Percentiles rank a stretch among this genome's conserved stretches.
These are phyloP conservation scores for Drosophila serrata DNA, from an alignment of 1,140 invertebrate species.

Conservation along the genomic window DNA sequence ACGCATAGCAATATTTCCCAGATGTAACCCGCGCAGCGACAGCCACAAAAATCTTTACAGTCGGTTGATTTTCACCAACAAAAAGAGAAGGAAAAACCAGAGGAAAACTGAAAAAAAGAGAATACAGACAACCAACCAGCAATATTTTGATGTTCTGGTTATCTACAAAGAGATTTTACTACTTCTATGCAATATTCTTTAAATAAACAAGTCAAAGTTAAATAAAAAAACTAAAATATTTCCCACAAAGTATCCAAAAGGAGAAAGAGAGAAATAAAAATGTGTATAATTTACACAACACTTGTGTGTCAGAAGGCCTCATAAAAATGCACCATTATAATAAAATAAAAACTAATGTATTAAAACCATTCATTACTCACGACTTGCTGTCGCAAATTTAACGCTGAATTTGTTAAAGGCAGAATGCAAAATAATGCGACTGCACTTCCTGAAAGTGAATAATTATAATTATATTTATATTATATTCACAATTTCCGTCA, in stretches of 20 bases:
- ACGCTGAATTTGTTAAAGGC: constrained; percentile 50
- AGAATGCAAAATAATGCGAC: constrained; percentile 4
- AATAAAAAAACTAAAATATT: background rate
- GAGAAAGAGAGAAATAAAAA: background rate
- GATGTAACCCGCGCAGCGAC: constrained; percentile 40
- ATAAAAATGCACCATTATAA: constrained; percentile 28
- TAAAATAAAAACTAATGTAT: constrained; percentile 32
- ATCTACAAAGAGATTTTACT: background rate
- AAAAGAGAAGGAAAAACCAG: background rate
- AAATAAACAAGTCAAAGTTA: no score
- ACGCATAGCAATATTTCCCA: constrained; percentile 55
- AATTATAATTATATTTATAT: constrained; percentile 31
- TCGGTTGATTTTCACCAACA: constrained; percentile 35
- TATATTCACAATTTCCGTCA: constrained; percentile 42
- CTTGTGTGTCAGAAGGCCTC: constrained; percentile 39
- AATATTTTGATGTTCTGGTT: constrained; percentile 10
- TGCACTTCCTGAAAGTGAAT: constrained; percentile 48
- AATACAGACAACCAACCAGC: constrained; percentile 20
- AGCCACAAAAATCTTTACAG: constrained; percentile 54
- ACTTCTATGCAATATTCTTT: background rate
- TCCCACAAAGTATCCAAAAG: background rate
- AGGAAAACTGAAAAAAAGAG: background rate
- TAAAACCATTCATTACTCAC: constrained; percentile 7
- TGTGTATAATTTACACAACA: constrained; percentile 40
- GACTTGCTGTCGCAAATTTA: constrained; percentile 47